These are phyloP conservation scores for Synanthedon andrenaeformis DNA, from an alignment of 2,888 invertebrate genomes.

Conservation along the genomic window DNA sequence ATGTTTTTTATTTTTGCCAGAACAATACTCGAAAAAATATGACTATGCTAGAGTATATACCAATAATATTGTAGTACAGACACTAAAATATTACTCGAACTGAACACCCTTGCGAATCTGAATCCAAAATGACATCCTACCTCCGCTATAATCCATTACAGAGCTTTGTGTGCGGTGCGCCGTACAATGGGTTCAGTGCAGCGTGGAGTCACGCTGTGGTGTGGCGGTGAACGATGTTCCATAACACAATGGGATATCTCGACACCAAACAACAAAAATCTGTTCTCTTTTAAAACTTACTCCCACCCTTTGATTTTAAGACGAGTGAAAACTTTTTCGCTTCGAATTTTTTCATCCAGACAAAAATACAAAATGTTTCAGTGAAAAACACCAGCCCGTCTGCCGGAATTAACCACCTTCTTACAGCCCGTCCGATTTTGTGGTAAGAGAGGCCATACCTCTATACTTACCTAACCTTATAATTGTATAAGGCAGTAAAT, in stretches of 20 bases:
- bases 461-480: no score
- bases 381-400: no score
- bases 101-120: neutral
- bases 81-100: neutral
- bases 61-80: no score
- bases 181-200: conserved; percentile 27
- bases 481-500: no score
- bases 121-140: neutral
- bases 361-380: no score
- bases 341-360: neutral
- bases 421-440: no score
- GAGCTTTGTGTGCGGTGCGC: conserved; percentile 15
- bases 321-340: neutral
- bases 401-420: no score
- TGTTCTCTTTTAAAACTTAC: conserved; percentile 1
- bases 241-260: conserved; percentile 10
- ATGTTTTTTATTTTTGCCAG: no score
- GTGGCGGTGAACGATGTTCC: conserved; percentile 22
- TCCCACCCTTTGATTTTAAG: neutral
- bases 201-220: conserved; percentile 15
- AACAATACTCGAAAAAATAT: no score
- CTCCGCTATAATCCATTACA: conserved; percentile 23
- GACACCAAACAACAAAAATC: neutral
- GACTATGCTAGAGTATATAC: no score
- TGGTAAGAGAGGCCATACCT: no score